Conservation (phyloP, 1,140 invertebrate genomes). For the Euwallacea similis region DNA sequence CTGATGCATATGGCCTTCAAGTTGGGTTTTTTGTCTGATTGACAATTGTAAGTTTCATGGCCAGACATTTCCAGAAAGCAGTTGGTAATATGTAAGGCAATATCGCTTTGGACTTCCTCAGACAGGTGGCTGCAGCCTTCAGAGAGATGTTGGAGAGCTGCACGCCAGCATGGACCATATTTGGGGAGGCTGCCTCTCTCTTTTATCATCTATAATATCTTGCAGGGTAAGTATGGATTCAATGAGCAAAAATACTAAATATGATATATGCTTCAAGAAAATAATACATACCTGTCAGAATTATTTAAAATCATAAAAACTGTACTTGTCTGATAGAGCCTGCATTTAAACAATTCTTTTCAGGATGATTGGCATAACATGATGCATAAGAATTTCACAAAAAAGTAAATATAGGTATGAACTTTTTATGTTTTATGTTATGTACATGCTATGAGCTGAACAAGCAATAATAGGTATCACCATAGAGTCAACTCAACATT, state of each 20-base stretch:
- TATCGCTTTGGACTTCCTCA: constrained; percentile 62
- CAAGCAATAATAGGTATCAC: too few species aligned
- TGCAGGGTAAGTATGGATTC: neutral
- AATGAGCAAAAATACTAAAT: neutral
- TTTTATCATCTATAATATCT: constrained; percentile 46
- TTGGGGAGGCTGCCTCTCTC: constrained; percentile 54
- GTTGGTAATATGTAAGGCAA: constrained; percentile 66
- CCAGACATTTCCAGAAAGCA: constrained; percentile 69
- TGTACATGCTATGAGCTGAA: too few species aligned
- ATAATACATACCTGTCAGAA: too few species aligned
- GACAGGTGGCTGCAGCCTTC: constrained; percentile 61
- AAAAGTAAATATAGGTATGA: too few species aligned
- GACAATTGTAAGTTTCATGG: constrained; percentile 58
- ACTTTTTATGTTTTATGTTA: too few species aligned
- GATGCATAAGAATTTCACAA: too few species aligned
- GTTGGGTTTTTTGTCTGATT: constrained; percentile 51
- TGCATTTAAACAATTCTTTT: neutral
- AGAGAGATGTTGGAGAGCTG: constrained; percentile 59
- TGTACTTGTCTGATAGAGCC: neutral
- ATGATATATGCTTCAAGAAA: constrained; percentile 5
- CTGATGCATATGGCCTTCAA: constrained; percentile 59
- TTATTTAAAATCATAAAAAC: neutral
- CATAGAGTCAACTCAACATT: too few species aligned
- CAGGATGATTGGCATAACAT: neutral
- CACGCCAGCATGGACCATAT: constrained; percentile 67